Evolutionary conservation across 37 sponge, comb jelly and placozoan species (phyloP).

Genomic region (Cliona cf. orientalis): DNA sequence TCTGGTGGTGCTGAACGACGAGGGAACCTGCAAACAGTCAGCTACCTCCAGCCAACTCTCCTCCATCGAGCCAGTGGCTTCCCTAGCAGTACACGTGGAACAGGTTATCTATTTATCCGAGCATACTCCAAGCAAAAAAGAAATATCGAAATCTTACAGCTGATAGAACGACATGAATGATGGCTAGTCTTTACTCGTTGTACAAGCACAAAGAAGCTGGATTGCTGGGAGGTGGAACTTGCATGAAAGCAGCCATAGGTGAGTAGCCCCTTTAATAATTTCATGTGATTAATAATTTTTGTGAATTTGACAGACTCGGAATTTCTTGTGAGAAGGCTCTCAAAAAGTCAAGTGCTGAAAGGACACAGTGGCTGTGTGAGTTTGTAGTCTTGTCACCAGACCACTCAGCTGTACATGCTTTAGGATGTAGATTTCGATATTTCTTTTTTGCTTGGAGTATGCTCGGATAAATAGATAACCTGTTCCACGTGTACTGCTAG

Average conservation of each 20-base stretch:
- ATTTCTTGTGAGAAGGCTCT: slow-evolving; percentile 45
- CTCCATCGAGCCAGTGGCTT: no score
- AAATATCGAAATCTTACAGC: no score
- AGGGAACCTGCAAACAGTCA: neutral
- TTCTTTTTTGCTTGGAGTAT: no score
- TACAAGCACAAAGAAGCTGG: slow-evolving; percentile 21
- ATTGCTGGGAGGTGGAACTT: slow-evolving; percentile 1
- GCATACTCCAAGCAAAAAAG: no score
- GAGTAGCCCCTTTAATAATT: neutral
- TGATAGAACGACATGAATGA: neutral
- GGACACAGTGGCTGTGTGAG: slow-evolving; percentile 80
- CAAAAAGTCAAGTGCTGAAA: slow-evolving; percentile 24
- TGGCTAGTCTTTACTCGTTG: slow-evolving; percentile 28
- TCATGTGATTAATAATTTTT: neutral
- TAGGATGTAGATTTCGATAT: neutral
- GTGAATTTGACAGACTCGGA: slow-evolving; percentile 23
- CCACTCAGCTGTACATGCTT: neutral
- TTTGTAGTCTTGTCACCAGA: neutral
- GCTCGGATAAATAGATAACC: no score
- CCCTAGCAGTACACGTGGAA: no score
- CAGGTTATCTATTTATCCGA: no score
- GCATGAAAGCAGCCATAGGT: slow-evolving; percentile 35
- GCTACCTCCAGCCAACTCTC: neutral
- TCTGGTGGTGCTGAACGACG: neutral
- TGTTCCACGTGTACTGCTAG: no score